Percentiles rank a stretch among this genome's conserved stretches.
phyloP scores from a whole-genome alignment of 2,113 vertebrate genomes.

The Riparia riparia region DNA sequence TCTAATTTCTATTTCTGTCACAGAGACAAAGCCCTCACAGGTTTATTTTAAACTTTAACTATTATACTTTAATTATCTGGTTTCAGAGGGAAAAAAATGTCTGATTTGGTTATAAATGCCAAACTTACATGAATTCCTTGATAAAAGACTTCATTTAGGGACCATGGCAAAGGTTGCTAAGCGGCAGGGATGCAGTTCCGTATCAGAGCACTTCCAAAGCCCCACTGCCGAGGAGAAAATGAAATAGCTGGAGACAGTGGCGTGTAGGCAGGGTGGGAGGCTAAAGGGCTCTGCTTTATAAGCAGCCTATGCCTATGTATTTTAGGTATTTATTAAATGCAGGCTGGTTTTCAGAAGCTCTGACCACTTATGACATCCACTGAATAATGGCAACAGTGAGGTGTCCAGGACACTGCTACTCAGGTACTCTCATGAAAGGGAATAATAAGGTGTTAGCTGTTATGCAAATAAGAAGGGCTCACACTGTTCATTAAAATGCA shows the following conservation, averaged over 20 bases:
- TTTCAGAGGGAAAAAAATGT: neutral
- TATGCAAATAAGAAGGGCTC: neutral
- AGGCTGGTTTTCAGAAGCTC: neutral
- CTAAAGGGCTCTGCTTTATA: neutral
- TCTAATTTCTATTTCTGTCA: neutral
- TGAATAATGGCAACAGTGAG: neutral
- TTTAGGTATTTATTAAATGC: neutral
- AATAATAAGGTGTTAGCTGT: neutral
- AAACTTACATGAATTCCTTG: neutral
- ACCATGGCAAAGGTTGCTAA: conserved; percentile 3
- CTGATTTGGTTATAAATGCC: conserved; percentile 21
- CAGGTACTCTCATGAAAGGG: neutral
- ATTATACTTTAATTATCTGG: neutral
- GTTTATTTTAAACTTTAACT: conserved; percentile 40
- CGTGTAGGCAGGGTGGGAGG: neutral
- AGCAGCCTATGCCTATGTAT: neutral
- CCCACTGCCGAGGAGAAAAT: neutral
- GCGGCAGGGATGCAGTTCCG: neutral
- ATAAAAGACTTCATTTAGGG: neutral
- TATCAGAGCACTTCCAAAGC: neutral
- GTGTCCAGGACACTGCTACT: neutral
- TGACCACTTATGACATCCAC: neutral
- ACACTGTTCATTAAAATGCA: conserved; percentile 5
- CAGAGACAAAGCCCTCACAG: neutral
- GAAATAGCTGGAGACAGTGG: neutral